phyloP scores from a whole-genome alignment of 1,140 invertebrate species.

The Eurosta solidaginis region DNA sequence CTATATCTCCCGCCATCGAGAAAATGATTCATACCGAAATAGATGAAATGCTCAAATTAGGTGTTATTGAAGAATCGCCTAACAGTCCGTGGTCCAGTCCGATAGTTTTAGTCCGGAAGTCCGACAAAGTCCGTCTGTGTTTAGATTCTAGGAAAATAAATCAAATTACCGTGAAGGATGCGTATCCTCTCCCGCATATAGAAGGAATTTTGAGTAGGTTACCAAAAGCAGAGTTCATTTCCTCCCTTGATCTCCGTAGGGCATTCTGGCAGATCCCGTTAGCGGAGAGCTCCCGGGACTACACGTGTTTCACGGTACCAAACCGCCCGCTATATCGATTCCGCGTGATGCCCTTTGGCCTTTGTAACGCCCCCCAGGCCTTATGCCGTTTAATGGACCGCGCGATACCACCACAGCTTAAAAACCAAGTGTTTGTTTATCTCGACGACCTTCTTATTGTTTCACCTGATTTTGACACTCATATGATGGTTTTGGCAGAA shows the following conservation, averaged over 20 bases:
- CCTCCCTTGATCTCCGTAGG: background rate
- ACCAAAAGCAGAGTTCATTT: conserved; percentile 32
- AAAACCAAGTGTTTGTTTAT: background rate
- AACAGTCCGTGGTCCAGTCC: conserved; percentile 35
- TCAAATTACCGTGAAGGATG: conserved; percentile 25
- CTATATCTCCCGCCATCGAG: background rate
- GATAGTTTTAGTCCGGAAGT: conserved; percentile 18
- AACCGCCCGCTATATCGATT: background rate
- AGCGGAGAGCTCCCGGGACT: background rate
- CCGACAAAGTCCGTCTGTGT: conserved; percentile 31
- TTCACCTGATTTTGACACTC: background rate
- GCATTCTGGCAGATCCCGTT: conserved; percentile 34
- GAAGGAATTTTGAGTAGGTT: conserved; percentile 31
- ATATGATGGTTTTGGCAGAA: background rate
- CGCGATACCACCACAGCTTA: background rate
- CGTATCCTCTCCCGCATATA: conserved; percentile 32
- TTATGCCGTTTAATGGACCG: background rate
- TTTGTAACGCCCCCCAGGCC: background rate
- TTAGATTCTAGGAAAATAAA: conserved; percentile 28
- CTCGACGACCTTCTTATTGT: background rate
- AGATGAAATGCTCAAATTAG: background rate
- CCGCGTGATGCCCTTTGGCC: background rate
- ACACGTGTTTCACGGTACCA: conserved; percentile 30
- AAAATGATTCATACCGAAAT: background rate
- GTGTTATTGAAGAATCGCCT: conserved; percentile 19